Conservation (phyloP, 2,797 vertebrate genomes). For the Hemitrygon akajei region DNA sequence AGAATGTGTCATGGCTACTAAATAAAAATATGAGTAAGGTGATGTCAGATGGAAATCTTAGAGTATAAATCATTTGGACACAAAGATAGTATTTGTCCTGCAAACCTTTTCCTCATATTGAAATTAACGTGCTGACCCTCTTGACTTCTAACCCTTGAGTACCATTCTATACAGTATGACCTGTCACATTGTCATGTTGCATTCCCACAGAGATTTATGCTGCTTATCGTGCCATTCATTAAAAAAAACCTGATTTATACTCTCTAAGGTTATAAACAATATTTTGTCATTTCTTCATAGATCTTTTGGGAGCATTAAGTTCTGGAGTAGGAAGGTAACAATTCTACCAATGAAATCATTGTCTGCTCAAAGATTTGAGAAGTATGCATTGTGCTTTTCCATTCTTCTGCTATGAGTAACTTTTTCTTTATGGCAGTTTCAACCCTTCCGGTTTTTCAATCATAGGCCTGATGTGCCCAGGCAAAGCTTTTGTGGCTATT, state of each 20-base stretch:
- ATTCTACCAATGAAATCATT: neutral
- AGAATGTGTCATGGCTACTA: neutral
- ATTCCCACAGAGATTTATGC: neutral
- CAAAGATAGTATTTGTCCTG: neutral
- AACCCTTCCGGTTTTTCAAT: neutral
- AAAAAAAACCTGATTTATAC: neutral
- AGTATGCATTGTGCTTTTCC: neutral
- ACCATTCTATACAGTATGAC: neutral
- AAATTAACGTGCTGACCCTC: neutral
- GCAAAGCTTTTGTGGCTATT: neutral
- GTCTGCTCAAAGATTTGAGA: neutral
- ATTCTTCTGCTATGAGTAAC: neutral
- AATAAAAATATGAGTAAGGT: neutral
- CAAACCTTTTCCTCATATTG: neutral
- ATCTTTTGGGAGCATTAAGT: neutral
- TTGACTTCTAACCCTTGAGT: neutral
- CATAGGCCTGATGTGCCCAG: neutral
- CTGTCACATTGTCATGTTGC: neutral
- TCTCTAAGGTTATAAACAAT: neutral
- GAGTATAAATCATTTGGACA: neutral
- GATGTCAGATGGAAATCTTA: too few species aligned
- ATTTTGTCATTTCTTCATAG: neutral
- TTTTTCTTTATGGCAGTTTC: neutral
- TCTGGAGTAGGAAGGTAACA: neutral
- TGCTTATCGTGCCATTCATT: neutral